Conservation (phyloP, 1,140 invertebrate genomes). For the Scaptodrosophila lebanonensis region DNA sequence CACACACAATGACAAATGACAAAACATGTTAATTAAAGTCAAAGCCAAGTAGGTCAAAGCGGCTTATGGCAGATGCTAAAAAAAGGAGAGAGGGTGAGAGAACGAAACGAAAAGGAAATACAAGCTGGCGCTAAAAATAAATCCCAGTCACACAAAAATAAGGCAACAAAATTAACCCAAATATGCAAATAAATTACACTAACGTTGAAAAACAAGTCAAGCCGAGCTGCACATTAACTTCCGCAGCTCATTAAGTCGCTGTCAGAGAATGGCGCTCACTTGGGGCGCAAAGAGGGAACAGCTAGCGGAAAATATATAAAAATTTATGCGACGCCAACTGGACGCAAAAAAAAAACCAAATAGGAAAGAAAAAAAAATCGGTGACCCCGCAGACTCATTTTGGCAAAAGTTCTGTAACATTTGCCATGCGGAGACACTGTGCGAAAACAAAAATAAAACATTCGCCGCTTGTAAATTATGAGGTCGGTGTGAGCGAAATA, state of each 20-base stretch:
- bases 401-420: not conserved
- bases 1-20: constrained; percentile 16
- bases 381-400: too few species aligned
- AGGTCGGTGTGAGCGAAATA: constrained; percentile 12
- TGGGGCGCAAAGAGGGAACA: not conserved
- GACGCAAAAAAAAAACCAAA: constrained; percentile 42
- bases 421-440: constrained; percentile 3
- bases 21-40: constrained; percentile 48
- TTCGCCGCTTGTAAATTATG: constrained; percentile 45
- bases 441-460: constrained; percentile 48
- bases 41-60: constrained; percentile 23
- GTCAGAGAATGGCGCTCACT: constrained; percentile 38
- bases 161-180: constrained; percentile 59
- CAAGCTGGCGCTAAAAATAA: constrained; percentile 25
- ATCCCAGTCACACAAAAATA: constrained; percentile 11
- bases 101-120: constrained; percentile 33
- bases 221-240: constrained; percentile 67
- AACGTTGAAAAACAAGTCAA: constrained; percentile 38
- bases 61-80: too few species aligned
- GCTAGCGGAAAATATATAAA: constrained; percentile 52
- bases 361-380: constrained; percentile 3
- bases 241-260: constrained; percentile 72
- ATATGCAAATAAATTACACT: constrained; percentile 68
- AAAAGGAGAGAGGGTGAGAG: constrained; percentile 7
- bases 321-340: constrained; percentile 73